Conservation (phyloP, 92 coral and sea anemone species). For the Micromussa lordhowensis region DNA sequence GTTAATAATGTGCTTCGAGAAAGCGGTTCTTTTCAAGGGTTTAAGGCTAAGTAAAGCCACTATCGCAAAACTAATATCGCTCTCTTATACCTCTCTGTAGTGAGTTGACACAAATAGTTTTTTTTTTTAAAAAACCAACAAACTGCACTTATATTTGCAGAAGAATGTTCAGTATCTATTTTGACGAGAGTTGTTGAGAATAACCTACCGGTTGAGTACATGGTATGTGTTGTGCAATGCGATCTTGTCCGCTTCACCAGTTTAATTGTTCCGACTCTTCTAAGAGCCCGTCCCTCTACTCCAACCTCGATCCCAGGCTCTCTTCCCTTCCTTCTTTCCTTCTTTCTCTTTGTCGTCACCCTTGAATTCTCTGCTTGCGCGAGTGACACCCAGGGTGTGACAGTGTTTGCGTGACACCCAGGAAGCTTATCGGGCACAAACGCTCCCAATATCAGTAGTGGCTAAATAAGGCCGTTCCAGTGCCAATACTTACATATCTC, state of each 20-base stretch:
- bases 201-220: constrained; percentile 56
- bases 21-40: background rate
- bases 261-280: no score
- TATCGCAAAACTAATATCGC: no score
- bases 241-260: no score
- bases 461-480: background rate
- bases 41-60: no score
- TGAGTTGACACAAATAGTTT: no score
- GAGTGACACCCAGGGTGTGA: background rate
- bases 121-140: background rate
- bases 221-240: no score
- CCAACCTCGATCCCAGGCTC: no score
- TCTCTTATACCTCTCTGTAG: no score
- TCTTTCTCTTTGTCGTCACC: background rate
- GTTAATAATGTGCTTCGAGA: background rate
- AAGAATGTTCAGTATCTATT: no score
- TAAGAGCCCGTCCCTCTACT: no score
- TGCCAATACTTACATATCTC: background rate
- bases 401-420: constrained; percentile 3
- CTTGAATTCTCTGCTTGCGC: background rate
- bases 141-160: background rate
- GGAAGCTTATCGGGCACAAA: background rate
- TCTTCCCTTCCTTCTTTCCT: no score
- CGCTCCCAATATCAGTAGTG: background rate
- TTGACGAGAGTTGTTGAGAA: no score